Percentiles rank a stretch among this genome's conserved stretches.
These are phyloP conservation scores for Montipora efflorescens DNA, from an alignment of 64 coral and sea anemone genomes.

Conservation along the genomic window DNA sequence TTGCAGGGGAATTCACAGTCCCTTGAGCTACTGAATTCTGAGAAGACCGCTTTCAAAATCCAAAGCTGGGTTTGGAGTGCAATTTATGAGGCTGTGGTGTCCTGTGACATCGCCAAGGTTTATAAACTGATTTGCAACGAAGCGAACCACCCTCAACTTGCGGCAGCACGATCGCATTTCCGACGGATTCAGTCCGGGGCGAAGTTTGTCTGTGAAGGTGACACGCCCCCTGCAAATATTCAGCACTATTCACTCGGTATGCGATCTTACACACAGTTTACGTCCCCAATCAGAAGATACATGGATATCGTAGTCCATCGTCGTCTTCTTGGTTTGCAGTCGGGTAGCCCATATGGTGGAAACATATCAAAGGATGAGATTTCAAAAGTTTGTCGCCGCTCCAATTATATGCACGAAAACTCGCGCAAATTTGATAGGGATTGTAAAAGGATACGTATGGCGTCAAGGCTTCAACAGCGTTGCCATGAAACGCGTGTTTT, in stretches of 20 bases:
- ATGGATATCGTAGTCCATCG: constrained; percentile 91
- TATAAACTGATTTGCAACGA: constrained; percentile 70
- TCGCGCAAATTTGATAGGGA: constrained; percentile 74
- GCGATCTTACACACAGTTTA: constrained; percentile 77
- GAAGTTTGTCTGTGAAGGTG: constrained; percentile 56
- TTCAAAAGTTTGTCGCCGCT: constrained; percentile 69
- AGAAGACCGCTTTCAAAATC: constrained; percentile 6
- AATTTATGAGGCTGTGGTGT: constrained; percentile 43
- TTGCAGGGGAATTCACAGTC: background rate
- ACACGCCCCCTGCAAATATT: constrained; percentile 14
- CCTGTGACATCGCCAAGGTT: constrained; percentile 27
- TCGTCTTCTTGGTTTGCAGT: constrained; percentile 16
- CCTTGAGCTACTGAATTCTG: background rate
- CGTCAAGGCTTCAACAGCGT: constrained; percentile 37
- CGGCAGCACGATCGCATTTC: constrained; percentile 42
- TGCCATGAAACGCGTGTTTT: constrained; percentile 45
- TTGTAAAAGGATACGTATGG: constrained; percentile 75
- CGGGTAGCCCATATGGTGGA: background rate
- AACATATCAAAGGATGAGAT: constrained; percentile 48
- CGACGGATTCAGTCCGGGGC: constrained; percentile 70
- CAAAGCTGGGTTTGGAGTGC: constrained; percentile 25
- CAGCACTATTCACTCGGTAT: constrained; percentile 75
- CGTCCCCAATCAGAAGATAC: constrained; percentile 92
- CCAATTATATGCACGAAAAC: constrained; percentile 70
- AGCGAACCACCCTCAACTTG: constrained; percentile 75